Percentiles rank a stretch among this genome's conserved stretches.
Evolutionary conservation across 1,140 invertebrate species (phyloP).

Genomic region (Pseudomyrmex gracilis): DNA sequence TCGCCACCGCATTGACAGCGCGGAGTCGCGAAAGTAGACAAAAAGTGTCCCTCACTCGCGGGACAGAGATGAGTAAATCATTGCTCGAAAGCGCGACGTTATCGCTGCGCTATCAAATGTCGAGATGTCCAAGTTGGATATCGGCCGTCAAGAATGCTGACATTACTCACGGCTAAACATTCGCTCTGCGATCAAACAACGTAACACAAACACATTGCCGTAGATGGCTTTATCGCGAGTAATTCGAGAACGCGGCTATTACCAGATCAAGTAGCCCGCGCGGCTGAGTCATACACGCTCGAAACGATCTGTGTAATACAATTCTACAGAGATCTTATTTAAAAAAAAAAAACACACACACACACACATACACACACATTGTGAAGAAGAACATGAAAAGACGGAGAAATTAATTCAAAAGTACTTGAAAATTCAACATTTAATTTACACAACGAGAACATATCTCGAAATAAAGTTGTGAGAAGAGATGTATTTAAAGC

Average conservation of each 20-base stretch:
- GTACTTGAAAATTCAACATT: too few relatives aligned
- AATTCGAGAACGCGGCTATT: constrained; percentile 54
- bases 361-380: too few relatives aligned
- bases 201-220: constrained; percentile 61
- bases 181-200: constrained; percentile 59
- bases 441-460: too few relatives aligned
- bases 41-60: constrained; percentile 37
- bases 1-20: neutral
- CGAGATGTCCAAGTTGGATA: constrained; percentile 35
- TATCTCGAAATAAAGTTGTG: too few relatives aligned
- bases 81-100: constrained; percentile 7
- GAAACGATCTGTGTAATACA: neutral
- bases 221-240: constrained; percentile 44
- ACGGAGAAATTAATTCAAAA: too few relatives aligned
- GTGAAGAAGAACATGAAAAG: too few relatives aligned
- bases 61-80: constrained; percentile 63
- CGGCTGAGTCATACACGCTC: constrained; percentile 31
- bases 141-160: constrained; percentile 58
- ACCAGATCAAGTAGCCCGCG: neutral
- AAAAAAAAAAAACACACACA: too few relatives aligned
- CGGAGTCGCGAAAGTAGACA: constrained; percentile 34
- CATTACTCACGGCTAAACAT: constrained; percentile 66
- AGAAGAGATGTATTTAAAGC: too few relatives aligned
- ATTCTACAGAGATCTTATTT: too few relatives aligned
- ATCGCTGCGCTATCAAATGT: constrained; percentile 21